Conservation (phyloP, 2,797 vertebrate species). For the Chloroceryle amazona region DNA sequence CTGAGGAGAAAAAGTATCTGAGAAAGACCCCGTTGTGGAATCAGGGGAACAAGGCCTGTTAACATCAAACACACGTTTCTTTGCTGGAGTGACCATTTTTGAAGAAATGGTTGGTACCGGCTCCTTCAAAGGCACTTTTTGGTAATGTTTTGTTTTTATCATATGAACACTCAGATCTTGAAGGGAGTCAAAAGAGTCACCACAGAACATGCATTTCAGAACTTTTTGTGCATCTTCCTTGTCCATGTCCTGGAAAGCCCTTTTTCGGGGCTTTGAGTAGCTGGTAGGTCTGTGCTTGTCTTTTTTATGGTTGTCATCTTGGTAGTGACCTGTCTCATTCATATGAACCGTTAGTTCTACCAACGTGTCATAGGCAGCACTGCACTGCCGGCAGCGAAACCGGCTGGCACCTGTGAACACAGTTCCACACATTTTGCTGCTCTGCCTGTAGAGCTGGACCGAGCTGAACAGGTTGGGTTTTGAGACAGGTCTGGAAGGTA, state of each 20-base stretch:
- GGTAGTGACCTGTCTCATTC: constrained; percentile 97
- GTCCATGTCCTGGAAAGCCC: constrained; percentile 96
- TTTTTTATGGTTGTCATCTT: constrained; percentile 96
- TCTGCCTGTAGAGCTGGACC: constrained; percentile 96
- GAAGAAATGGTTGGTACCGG: constrained; percentile 95
- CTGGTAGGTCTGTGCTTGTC: constrained; percentile 90
- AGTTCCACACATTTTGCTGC: constrained; percentile 90
- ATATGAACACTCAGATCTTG: constrained; percentile 99
- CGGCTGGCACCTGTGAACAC: constrained; percentile 97
- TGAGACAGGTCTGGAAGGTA: constrained; percentile 88
- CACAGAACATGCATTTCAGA: constrained; percentile 99
- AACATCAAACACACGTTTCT: constrained; percentile 94
- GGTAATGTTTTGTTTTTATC: constrained; percentile 99
- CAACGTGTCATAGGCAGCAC: constrained; percentile 96
- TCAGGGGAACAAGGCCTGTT: constrained; percentile 96
- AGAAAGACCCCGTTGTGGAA: constrained; percentile 92
- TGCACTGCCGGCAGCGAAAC: constrained; percentile 97
- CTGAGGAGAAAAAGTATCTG: constrained; percentile 88
- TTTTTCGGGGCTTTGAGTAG: constrained; percentile 94
- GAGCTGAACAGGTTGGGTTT: constrained; percentile 99
- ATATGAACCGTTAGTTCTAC: constrained; percentile 98
- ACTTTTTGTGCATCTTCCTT: constrained; percentile 99
- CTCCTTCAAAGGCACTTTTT: constrained; percentile 99
- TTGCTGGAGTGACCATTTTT: constrained; percentile 93
- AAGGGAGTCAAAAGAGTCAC: constrained; percentile 98